These are phyloP conservation scores for Artemia sp. DNA, from an alignment of 2,888 invertebrate genomes.

Conservation along the genomic window DNA sequence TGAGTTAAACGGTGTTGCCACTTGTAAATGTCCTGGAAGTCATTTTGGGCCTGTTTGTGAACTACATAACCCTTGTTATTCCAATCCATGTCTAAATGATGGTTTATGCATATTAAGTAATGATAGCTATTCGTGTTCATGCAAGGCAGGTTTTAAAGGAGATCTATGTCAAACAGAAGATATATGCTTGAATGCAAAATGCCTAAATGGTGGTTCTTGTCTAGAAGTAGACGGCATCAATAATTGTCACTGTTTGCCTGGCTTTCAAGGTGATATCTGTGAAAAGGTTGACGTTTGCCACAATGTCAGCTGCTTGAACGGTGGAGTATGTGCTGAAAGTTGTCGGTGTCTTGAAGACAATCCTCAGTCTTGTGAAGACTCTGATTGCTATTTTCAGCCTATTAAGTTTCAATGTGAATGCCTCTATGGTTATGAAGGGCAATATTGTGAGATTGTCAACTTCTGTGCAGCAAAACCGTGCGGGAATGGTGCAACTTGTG, in stretches of 20 bases:
- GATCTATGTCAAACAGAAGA: neutral
- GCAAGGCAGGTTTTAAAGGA: neutral
- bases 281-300: neutral
- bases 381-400: neutral
- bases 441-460: neutral
- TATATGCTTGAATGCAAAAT: neutral
- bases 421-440: conserved; percentile 6
- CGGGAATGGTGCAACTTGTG: neutral
- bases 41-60: neutral
- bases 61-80: neutral
- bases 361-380: neutral
- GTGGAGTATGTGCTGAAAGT: neutral
- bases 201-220: neutral
- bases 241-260: neutral
- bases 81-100: neutral
- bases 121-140: neutral
- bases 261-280: neutral
- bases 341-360: too few species aligned
- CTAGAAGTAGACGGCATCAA: neutral
- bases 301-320: neutral
- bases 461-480: neutral
- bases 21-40: neutral
- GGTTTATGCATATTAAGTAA: neutral
- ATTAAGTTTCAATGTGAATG: neutral
- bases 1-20: neutral